Evolutionary conservation across 2,113 vertebrate species (phyloP).

Genomic region (Rhadina sibilatrix): DNA sequence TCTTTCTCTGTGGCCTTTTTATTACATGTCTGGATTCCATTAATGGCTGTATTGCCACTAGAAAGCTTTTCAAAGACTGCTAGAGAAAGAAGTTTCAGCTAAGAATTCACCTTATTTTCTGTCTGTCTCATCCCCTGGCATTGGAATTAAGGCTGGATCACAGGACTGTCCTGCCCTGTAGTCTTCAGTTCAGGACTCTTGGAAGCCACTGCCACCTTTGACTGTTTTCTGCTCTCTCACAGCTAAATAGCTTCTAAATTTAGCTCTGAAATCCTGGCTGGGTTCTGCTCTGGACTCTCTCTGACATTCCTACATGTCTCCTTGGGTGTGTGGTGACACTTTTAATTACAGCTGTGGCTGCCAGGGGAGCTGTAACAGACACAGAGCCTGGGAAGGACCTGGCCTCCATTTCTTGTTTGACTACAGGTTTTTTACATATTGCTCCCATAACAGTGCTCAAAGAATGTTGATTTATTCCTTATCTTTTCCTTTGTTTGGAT

Average conservation of each 20-base stretch:
- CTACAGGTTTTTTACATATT: neutral
- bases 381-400: neutral
- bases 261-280: neutral
- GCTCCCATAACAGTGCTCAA: neutral
- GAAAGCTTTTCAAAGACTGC: neutral
- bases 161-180: neutral
- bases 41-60: neutral
- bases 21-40: neutral
- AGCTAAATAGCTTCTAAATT: conserved; percentile 39
- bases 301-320: neutral
- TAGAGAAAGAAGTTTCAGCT: neutral
- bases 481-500: neutral
- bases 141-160: neutral
- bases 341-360: conserved; percentile 47
- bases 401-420: neutral
- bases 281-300: conserved; percentile 3
- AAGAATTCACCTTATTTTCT: neutral
- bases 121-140: neutral
- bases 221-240: neutral
- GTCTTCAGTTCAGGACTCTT: neutral
- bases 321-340: neutral
- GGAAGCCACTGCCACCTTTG: neutral
- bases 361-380: neutral
- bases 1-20: neutral
- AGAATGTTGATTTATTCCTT: neutral